Percentiles rank a stretch among this genome's conserved stretches.
Evolutionary conservation across 2,113 vertebrate genomes (phyloP).

Genomic region (Galemys pyrenaicus): DNA sequence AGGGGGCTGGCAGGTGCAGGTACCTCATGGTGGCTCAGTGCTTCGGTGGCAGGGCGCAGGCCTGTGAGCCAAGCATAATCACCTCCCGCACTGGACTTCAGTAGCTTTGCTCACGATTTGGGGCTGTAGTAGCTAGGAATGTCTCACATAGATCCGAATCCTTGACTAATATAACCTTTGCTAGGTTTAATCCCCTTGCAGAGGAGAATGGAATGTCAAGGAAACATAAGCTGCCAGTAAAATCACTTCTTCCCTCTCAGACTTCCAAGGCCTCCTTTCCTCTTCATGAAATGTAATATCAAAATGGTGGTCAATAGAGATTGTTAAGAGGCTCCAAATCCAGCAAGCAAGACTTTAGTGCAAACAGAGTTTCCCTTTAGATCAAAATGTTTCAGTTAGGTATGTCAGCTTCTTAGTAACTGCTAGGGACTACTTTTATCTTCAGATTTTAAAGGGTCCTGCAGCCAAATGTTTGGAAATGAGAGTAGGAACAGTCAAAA

Average conservation of each 20-base stretch:
- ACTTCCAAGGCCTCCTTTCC: neutral
- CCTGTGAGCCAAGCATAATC: neutral
- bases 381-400: neutral
- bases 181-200: neutral
- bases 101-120: neutral
- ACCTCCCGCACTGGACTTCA: neutral
- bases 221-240: neutral
- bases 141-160: neutral
- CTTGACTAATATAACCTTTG: neutral
- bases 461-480: neutral
- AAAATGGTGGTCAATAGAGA: neutral
- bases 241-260: neutral
- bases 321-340: no score
- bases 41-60: neutral
- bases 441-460: neutral
- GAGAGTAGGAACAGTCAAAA: neutral
- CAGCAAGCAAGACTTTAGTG: neutral
- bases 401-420: neutral
- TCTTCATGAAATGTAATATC: neutral
- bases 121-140: no score
- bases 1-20: neutral
- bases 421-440: neutral
- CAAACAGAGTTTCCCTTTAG: neutral
- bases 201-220: neutral
- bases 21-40: accelerated